Base-by-base conservation (phyloP, 1,140 invertebrate genomes). In the Drosophila ficusphila region DNA sequence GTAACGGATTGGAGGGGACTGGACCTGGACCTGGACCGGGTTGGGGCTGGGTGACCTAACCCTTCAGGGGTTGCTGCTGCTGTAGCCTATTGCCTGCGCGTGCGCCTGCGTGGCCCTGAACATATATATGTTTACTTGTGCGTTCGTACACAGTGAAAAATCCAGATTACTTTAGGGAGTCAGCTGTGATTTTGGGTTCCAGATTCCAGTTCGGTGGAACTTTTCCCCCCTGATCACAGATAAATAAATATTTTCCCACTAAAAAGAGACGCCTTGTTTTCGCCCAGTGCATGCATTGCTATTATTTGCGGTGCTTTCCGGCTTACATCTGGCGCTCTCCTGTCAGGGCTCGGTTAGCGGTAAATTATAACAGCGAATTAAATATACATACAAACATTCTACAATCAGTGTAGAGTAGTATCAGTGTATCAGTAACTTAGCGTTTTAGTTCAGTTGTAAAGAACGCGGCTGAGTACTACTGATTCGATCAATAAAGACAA, bases 1-100 rank as follows among this genome's bases (percentile, higher is more conserved):
- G 27, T n/a, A 65, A 65, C 64, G 58, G 46, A 33, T 71, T 60
- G 72, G 70, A 73, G 65, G 62, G 74, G 57, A 74, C 76, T 72
- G 51, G 42, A 54, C 44, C 60, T 58, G 62, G 74, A 53, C 70
- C 76, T 72, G 51, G 42, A 54, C 44, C 60, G 42, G 25, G 16
- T 41, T 41, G 65, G 25, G 56, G 69, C 61, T 56, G 33, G 72
- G 42, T 27, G 38, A 34, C 16, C 19, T 62, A 27, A 47, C 65
- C 33, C 36, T 38, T 29, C 23, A 52, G 12, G 53, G 69, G 69
- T 72, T 72, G 69, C 27, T 72, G 19, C 16, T 42, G 16, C 54
- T 42, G 16, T 44, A 39, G 36, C 46, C 36, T 12, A 46, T 65
- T 34, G 44, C 31, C 44, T 52, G 44, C 16, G 62, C 47, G 23